A percentile compares a stretch with the other conserved stretches of the same genome.
phyloP scores from a whole-genome alignment of 2,797 vertebrate genomes.

The Cyclura pinguis region DNA sequence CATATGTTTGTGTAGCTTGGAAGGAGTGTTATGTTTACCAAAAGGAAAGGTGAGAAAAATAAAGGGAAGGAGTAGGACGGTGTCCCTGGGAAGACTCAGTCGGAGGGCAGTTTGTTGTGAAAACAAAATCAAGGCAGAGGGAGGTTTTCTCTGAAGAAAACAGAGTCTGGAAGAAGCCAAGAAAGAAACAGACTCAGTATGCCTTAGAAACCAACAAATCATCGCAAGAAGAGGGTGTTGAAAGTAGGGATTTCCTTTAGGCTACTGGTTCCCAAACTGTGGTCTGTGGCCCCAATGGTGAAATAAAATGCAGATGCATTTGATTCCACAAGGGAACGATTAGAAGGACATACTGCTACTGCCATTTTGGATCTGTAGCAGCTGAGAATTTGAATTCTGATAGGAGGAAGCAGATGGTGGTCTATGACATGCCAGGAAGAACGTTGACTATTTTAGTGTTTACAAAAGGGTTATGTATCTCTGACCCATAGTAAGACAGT shows the following conservation, averaged over 20 bases:
- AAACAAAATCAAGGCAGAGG: constrained; percentile 52
- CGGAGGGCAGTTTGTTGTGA: constrained; percentile 57
- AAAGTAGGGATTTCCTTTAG: constrained; percentile 63
- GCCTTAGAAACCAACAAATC: constrained; percentile 72
- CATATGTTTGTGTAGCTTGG: constrained; percentile 69
- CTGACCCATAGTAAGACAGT: constrained; percentile 24
- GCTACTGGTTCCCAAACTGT: constrained; percentile 20
- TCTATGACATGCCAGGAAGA: constrained; percentile 23
- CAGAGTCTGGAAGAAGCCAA: constrained; percentile 66
- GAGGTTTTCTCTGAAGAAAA: constrained; percentile 61
- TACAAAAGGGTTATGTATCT: constrained; percentile 37
- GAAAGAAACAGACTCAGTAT: constrained; percentile 54
- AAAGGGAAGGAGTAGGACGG: constrained; percentile 71
- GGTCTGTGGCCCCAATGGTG: constrained; percentile 27
- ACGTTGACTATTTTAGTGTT: constrained; percentile 44
- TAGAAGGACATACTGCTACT: constrained; percentile 38
- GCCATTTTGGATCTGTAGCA: constrained; percentile 50
- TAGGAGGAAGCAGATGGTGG: constrained; percentile 48
- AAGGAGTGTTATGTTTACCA: constrained; percentile 65
- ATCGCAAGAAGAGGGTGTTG: constrained; percentile 65
- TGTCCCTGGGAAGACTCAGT: constrained; percentile 46
- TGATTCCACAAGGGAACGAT: constrained; percentile 46
- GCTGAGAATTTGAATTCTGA: constrained; percentile 51
- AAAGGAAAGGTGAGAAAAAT: constrained; percentile 63
- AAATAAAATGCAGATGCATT: constrained; percentile 40